Percentiles rank a stretch among this genome's conserved stretches.
phyloP scores from a whole-genome alignment of 2,113 vertebrate genomes.

The Macquaria australasica region DNA sequence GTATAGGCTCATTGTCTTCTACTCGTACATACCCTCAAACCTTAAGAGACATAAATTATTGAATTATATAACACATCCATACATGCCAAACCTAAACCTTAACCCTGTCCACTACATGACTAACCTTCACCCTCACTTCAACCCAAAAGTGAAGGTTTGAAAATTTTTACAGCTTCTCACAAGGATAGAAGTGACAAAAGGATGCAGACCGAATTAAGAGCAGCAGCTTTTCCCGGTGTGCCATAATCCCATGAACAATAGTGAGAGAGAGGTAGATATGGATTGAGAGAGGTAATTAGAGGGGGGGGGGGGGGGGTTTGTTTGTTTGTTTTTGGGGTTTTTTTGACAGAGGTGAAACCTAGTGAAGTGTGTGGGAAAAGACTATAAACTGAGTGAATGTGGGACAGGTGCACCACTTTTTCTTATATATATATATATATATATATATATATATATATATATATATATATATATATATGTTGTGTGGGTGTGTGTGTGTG shows the following conservation, averaged over 20 bases:
- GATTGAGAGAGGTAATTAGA: constrained; percentile 7
- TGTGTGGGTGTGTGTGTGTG: constrained; percentile 34
- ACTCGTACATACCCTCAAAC: neutral
- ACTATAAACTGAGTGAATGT: constrained; percentile 35
- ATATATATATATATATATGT: neutral
- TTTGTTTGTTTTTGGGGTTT: no score
- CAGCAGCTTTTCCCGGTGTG: constrained; percentile 51
- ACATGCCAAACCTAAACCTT: accelerated
- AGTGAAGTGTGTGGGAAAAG: no score
- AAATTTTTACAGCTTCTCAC: neutral
- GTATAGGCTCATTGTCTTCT: neutral
- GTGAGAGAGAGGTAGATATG: constrained; percentile 11
- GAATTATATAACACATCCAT: neutral
- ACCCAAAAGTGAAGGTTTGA: neutral
- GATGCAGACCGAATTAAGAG: constrained; percentile 58
- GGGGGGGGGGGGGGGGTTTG: constrained; percentile 16
- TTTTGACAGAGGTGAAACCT: no score
- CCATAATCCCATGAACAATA: constrained; percentile 63
- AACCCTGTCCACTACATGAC: neutral
- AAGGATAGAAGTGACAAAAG: neutral
- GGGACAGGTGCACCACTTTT: constrained; percentile 39
- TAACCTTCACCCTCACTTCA: neutral
- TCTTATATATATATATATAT: neutral
- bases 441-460: neutral
- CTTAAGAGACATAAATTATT: neutral